These are phyloP conservation scores for Vannuccia rotundouncinata DNA, from an alignment of 2,888 invertebrate species.

Conservation along the genomic window DNA sequence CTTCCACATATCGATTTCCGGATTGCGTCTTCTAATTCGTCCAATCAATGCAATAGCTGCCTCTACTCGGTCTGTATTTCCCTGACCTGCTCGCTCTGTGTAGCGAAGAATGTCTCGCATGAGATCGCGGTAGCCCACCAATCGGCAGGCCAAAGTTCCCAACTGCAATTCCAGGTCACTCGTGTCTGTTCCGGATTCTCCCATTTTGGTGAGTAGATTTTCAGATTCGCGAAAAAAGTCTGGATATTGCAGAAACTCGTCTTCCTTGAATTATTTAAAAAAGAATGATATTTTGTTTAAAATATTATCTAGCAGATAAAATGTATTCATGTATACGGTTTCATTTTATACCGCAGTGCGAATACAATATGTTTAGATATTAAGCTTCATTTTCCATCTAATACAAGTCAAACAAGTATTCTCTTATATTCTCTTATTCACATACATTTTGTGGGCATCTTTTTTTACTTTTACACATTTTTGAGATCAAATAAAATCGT, in stretches of 20 bases:
- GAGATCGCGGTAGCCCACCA: neutral
- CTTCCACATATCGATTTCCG: conserved; percentile 11
- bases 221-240: neutral
- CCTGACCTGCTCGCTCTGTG: conserved; percentile 11
- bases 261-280: neutral
- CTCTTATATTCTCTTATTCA: too few relatives aligned
- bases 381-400: too few relatives aligned
- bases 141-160: neutral
- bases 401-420: too few relatives aligned
- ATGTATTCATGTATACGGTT: neutral
- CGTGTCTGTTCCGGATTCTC: neutral
- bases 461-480: too few relatives aligned
- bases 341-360: too few relatives aligned
- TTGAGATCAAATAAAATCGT: too few relatives aligned
- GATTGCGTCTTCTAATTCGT: neutral
- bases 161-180: neutral
- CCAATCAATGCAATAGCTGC: neutral
- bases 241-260: neutral
- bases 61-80: neutral
- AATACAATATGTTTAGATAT: too few relatives aligned
- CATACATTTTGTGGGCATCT: too few relatives aligned
- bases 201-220: neutral
- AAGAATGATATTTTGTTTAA: neutral
- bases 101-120: conserved; percentile 2
- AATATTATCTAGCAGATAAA: too few relatives aligned